These are phyloP conservation scores for Podabrus alpinus DNA, from an alignment of 2,888 invertebrate species.

Conservation along the genomic window DNA sequence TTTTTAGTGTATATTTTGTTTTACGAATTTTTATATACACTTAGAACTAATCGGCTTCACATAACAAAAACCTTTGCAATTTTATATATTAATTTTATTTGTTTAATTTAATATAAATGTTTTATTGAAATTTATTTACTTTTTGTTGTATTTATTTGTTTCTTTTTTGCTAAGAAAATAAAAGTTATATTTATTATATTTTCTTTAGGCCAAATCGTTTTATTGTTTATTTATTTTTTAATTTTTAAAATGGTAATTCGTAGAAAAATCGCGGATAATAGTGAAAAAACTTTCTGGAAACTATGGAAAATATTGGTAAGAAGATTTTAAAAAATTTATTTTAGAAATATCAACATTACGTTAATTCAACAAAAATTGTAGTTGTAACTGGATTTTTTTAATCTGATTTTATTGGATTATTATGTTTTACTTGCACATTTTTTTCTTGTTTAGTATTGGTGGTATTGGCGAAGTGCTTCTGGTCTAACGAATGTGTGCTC, in stretches of 20 bases:
- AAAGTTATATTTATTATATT: neutral
- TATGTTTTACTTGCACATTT: neutral
- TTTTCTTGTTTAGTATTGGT: slow-evolving; percentile 3
- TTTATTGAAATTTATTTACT: neutral
- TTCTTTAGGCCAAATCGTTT: neutral
- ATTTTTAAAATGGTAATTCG: too few relatives aligned
- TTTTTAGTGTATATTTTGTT: neutral
- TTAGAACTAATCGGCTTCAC: neutral
- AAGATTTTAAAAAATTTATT: neutral
- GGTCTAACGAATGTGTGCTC: slow-evolving; percentile 8
- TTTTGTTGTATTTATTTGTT: neutral
- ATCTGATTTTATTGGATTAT: neutral
- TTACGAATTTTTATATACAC: neutral
- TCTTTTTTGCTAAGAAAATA: neutral
- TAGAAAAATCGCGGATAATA: too few relatives aligned
- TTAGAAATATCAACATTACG: neutral
- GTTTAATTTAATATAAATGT: neutral
- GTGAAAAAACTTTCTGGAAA: too few relatives aligned
- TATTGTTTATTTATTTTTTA: neutral
- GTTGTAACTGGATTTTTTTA: neutral
- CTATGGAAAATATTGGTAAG: neutral
- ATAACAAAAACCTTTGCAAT: neutral
- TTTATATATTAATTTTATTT: neutral
- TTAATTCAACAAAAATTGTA: neutral
- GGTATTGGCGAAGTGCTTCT: neutral